Base-by-base conservation (phyloP, 2,113 vertebrate genomes). In the Actinemys pallida region DNA sequence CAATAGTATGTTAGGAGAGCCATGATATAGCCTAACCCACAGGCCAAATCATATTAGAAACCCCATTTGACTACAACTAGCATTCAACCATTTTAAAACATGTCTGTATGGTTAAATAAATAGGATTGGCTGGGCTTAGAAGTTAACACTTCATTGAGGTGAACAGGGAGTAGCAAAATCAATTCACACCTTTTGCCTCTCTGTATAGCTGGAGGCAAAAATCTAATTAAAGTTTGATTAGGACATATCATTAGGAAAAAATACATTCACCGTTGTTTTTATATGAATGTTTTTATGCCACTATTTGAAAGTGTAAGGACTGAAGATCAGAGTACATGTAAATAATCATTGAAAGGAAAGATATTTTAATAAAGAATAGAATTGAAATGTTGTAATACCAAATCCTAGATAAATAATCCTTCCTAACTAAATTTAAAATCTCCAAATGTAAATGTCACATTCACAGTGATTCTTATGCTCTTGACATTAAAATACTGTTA, bases 401-500 rank as follows among this genome's bases (percentile, higher is more conserved):
- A 27, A 72, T 39, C 20, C 49, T 39, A 35, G 35, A 69, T 50
- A 14, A 85, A 85, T n/a, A 69, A 52, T 31, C 29, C 85, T 10
- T 80, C 2, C 27, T 65, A 24, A 25, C 31, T 47, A 86, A 90
- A 92, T 2, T 0, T 47, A 27, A 88, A 93, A 81, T 76, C 89
- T 81, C 81, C 87, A 24, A 81, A 92, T 81, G 76, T 50, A 96
- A 96, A 96, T 85, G 90, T 88, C 79, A 81, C 1, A 0, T 94
- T 94, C 90, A 6, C 25, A 75, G 81, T 75, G 29, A 81, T 96
- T 81, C 87, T 83, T 90, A 47, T 87, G 78, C 88, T 84, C 69
- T 91, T 92, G 86, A 81, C 81, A 82, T 91, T 97, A 54, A 90
- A 93, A 84, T 87, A 83, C 47, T 86, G 50, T 59, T 54, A 39